Conservation (phyloP, 2,113 vertebrate species). For the Rhombomys opimus region DNA sequence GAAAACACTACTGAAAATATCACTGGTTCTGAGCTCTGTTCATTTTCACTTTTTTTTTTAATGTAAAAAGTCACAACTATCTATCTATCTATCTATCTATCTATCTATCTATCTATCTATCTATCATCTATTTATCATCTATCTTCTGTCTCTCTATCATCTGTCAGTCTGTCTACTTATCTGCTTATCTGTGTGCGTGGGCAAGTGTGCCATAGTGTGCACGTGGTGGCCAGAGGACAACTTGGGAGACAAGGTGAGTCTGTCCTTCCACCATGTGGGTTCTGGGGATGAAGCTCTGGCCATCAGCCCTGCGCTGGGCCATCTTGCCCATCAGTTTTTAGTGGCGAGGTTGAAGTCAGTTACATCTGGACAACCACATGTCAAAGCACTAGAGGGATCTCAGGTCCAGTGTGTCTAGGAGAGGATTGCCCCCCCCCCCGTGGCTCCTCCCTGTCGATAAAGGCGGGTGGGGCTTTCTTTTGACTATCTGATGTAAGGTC, state of each 20-base stretch:
- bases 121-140: background rate
- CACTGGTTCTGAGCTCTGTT: background rate
- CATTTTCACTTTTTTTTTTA: background rate
- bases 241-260: background rate
- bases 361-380: background rate
- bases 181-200: background rate
- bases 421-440: background rate
- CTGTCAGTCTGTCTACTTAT: background rate
- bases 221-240: background rate
- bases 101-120: background rate
- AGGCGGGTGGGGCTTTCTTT: background rate
- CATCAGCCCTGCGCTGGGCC: background rate
- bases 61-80: background rate
- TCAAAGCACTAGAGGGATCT: background rate
- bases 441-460: background rate
- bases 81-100: background rate
- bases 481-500: accelerated
- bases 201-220: too few relatives aligned
- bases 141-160: background rate
- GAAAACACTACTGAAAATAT: background rate
- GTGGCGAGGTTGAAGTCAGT: background rate
- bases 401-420: background rate
- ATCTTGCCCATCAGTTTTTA: background rate
- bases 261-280: background rate
- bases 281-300: background rate